Evolutionary conservation across 1,140 invertebrate genomes (phyloP), one percentile per base, ranked within the genome.

Genomic region (Dysdera silvatica): DNA sequence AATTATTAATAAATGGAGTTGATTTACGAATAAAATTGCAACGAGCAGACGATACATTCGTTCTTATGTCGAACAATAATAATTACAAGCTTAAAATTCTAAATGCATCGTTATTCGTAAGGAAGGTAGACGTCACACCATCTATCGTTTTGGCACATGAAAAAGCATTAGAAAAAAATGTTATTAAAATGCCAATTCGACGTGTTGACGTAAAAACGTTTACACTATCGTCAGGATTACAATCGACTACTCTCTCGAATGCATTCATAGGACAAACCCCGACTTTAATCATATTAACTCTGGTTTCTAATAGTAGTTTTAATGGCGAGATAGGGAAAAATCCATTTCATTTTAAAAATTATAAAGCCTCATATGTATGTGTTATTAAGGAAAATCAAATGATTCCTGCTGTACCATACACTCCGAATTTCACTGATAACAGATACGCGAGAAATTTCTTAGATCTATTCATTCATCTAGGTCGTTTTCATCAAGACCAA

Each of bases 331-430:
- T 40, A n/a, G 23, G 3, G 14, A 60, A 60, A 31, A 60, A 60
- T 16, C 48, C 57, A 20, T 60, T 60, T 29, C 18, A 60, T 12
- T 60, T 60, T 60, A 32, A 52, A 7, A 45, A 60, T 41, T 51
- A 60, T 41, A 23, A 60, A 33, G n/a, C 52, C 28, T 40, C n/a
- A 14, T 60, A 60, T 24, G 33, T 51, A 3, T 51, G 32, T n/a
- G 20, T 41, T 24, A 29, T 60, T 51, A 47, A 60, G 2, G 57
- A 37, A 16, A 12, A 6, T 2, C 32, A 29, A 7, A 60, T 60
- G 47, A 51, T 51, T 8, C 57, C 57, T 1, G 28, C 47, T 7
- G 52, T 37, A 31, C 57, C 57, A 10, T 60, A 37, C 32, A 16
- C 37, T 23, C 47, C 57, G 0, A 52, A 60, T 14, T 60, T 60